Conservation (phyloP, 2,797 vertebrate species). For the Phoeniculus purpureus region DNA sequence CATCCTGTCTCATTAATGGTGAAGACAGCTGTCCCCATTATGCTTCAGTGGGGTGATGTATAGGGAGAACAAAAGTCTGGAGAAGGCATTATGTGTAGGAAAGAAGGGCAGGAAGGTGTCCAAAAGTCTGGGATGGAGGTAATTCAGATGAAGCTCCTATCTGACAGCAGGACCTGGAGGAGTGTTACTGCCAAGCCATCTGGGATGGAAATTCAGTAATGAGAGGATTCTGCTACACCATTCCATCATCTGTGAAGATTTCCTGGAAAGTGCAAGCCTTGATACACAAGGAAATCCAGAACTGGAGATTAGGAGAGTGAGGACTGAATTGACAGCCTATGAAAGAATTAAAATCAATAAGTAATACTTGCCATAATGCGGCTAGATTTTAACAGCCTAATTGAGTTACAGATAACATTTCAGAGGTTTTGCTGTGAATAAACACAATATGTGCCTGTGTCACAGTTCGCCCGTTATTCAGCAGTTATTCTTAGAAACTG, state of each 20-base stretch:
- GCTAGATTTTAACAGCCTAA: not conserved
- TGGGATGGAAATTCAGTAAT: not conserved
- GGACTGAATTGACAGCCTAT: not conserved
- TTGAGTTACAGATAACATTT: not conserved
- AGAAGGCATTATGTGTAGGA: not conserved
- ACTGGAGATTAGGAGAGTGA: not conserved
- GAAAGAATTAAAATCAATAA: not conserved
- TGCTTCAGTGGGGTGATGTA: slow-evolving; percentile 24
- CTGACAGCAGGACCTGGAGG: slow-evolving; percentile 30
- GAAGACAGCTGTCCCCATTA: slow-evolving; percentile 7
- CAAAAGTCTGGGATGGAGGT: not conserved
- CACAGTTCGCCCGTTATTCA: slow-evolving; percentile 4
- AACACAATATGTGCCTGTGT: not conserved
- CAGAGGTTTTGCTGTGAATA: not conserved
- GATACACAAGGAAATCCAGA: not conserved
- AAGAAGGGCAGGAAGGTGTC: not conserved
- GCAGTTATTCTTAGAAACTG: not conserved
- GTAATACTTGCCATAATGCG: not conserved
- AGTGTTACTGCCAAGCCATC: slow-evolving; percentile 20
- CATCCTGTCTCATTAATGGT: not conserved
- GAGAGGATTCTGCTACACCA: not conserved
- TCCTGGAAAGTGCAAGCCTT: not conserved
- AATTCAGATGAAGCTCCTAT: not conserved
- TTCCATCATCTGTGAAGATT: slow-evolving; percentile 33
- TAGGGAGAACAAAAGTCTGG: not conserved